Base-by-base conservation (phyloP, 92 coral and sea anemone species). In the Palythoa heliodiscus region DNA sequence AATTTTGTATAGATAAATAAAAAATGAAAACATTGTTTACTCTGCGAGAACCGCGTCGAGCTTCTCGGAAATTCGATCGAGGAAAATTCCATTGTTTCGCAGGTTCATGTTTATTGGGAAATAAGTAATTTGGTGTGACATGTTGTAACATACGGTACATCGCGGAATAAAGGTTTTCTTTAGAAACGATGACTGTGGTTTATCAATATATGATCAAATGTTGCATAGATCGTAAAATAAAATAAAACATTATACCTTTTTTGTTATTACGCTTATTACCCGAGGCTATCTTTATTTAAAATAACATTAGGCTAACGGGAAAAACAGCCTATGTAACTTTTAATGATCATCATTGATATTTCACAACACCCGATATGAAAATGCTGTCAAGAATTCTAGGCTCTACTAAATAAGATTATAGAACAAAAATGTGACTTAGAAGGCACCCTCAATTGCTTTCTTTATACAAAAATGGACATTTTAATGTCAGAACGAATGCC, bases 1-100 rank as follows among this genome's bases (percentile, higher is more conserved):
- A 80, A 67, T 80, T 80, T 80, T 66, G 74, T 80, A 80, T 80
- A 15, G 60, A 22, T 80, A 66, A 80, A 66, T 22, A n/a, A 20
- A 80, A 80, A 66, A 48, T 20, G 24, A 61, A 66, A 77, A 63
- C 53, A 10, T n/a, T 66, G 60, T 66, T 48, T 80, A 80, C 48
- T 66, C 66, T 50, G 43, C 39, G 60, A 66, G 5, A 80, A 25
- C 29, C 74, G 60, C 63, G 47, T 80, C n/a, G 73, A 66, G 22
- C 19, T 80, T 52, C 17, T 76, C 67, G 80, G 68, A 43, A 43
- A 43, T 43, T 43, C 50, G 52, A 52, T 19, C 10, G 63, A 50
- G 14, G 39, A 50, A 25, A 25, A 75, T 75, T 12, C 22, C n/a
- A 75, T 52, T 50, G 63, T 75, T 48, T 22, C 54, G 14, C n/a